Evolutionary conservation across 2,888 invertebrate species (phyloP), one percentile per base, ranked within the genome.

Genomic region (Sarcophaga caerulescens): DNA sequence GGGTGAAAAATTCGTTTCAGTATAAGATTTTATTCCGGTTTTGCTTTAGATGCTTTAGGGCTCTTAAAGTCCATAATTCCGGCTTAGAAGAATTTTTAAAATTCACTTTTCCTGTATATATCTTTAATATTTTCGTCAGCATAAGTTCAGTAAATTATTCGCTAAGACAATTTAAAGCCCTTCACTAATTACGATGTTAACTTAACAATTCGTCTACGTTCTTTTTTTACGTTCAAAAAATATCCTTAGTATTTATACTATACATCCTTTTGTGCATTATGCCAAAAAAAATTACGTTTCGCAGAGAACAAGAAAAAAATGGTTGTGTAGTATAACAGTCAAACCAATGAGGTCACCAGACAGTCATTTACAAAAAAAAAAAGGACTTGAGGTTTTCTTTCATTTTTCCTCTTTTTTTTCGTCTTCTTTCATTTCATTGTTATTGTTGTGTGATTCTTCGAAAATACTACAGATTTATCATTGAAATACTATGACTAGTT

Each of bases 291-390:
- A 25, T 11, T 76, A 35, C 62, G 14, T 52, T n/a, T 62, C 69
- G 5, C n/a, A 35, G 45, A 47, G 14, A 17, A 52, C 35, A n/a
- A 66, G 8, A 60, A 47, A 70, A 65, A 73, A 35, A 35, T 35
- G 35, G 35, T 35, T 69, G 23, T 63, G 52, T 76, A 57, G 69
- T 77, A 52, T 14, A 80, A 65, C 83, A 71, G 83, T 78, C 76
- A 80, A 77, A 80, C 63, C 76, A 85, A 85, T 85, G 85, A 83
- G 85, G 83, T 85, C 85, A 83, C 83, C 83, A 85, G 85, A 85
- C 85, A 85, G 68, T 76, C 76, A 77, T 83, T 78, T 62, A 73
- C 47, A 63, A 19, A 57, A n/a, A 66, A 71, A 19, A 66, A 74
- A 74, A 57, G 68, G 74, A 68, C 60, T 65, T 66, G 10, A 60